Base-by-base conservation (phyloP, 2,113 vertebrate species). In the Shinisaurus crocodilurus region DNA sequence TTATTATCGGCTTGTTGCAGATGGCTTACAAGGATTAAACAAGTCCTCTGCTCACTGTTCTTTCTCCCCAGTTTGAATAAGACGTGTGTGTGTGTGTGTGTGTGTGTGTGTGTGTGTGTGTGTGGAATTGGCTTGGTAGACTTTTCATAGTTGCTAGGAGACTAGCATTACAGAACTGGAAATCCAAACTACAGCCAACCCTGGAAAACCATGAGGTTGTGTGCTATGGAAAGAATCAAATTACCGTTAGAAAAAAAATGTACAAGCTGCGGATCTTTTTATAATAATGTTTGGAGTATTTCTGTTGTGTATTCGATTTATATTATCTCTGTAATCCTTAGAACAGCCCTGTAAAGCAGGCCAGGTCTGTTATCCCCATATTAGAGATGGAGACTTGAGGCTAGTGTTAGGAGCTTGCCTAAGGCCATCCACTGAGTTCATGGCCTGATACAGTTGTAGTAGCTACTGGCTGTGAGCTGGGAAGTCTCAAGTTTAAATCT, bases 81-180 rank as follows among this genome's bases (percentile, higher is more conserved):
- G 27, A 10, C 37, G 34, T 27, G 29, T 37, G 29, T 43, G n/a
- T 65, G n/a, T 45, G 15, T 5, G 45, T 34, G 15, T 43, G 75
- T 2, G 70, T 12, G n/a, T 29, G 65, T 43, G 80, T 2, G 29
- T 18, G 20, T 50, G 48, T 50, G 48, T 50, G 48, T 50, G 48
- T 50, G 48, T 50, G 43, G 57, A 6, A 43, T 34, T 79, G 60
- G 74, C 32, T 85, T 50, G 10, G 43, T 54, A 67, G 76, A 50
- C 12, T 88, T 65, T 69, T 88, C 43, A 37, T 77, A 79, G 89
- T 90, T 90, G 89, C 89, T 85, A 90, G 89, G 89, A 79, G 82
- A 90, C 74, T 40, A 45, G 34, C 18, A 29, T 50, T 37, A 23
- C 74, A 69, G 82, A 77, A 69, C 13, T 57, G 89, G 89, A 79